Conservation (phyloP, 2,797 vertebrate genomes). For the Novumbra hubbsi region DNA sequence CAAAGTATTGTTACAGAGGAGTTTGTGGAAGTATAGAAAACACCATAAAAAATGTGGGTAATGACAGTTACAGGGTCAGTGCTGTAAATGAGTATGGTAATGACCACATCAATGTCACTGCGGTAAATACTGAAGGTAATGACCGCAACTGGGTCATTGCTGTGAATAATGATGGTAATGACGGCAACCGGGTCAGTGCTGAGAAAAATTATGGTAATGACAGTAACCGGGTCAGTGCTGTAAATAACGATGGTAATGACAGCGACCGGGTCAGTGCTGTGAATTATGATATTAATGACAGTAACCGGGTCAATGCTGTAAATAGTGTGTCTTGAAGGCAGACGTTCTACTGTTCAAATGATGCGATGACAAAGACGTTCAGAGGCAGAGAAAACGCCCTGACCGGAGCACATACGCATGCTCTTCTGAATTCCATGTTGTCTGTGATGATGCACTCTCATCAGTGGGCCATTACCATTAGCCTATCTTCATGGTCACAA, state of each 20-base stretch:
- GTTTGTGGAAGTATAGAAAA: neutral
- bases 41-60: neutral
- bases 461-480: neutral
- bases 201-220: slow-evolving; percentile 3
- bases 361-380: neutral
- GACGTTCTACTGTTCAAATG: no score
- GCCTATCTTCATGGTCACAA: neutral
- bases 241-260: slow-evolving; percentile 1
- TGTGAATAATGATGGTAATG: slow-evolving; percentile 3
- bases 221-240: neutral
- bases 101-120: no score
- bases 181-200: neutral
- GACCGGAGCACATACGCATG: neutral
- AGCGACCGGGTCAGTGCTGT: neutral
- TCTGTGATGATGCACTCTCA: neutral
- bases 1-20: neutral
- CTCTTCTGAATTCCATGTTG: neutral
- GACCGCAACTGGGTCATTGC: neutral
- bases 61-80: neutral
- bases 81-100: no score
- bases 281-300: slow-evolving; percentile 1
- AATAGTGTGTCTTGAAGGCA: no score
- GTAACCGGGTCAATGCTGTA: neutral
- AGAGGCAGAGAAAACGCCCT: neutral
- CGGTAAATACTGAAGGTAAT: neutral